These are phyloP conservation scores for Agrochola circellaris DNA, from an alignment of 2,888 invertebrate species.

Conservation along the genomic window DNA sequence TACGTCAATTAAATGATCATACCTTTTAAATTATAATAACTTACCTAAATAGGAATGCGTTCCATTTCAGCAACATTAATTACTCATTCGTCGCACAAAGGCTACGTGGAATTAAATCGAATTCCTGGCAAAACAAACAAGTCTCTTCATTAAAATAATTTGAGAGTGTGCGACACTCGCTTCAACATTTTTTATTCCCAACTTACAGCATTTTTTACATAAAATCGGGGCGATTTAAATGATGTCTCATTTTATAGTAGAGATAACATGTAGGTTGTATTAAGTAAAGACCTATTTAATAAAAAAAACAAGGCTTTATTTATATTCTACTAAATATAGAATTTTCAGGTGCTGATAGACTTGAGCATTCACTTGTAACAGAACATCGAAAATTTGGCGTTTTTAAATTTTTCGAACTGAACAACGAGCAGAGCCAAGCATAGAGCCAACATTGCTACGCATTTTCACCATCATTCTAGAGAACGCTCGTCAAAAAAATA, in stretches of 20 bases:
- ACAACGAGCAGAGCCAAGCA: no score
- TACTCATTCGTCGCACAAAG: constrained; percentile 41
- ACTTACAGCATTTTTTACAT: background rate
- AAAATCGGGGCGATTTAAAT: constrained; percentile 4
- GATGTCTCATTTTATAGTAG: constrained; percentile 2
- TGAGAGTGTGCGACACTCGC: constrained; percentile 41
- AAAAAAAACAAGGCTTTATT: background rate
- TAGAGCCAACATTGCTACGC: no score
- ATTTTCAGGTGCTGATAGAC: background rate
- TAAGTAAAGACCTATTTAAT: no score
- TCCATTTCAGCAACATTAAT: constrained; percentile 33
- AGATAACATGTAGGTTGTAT: background rate
- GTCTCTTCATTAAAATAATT: constrained; percentile 56
- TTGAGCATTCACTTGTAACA: no score
- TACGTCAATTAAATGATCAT: background rate
- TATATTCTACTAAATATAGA: background rate
- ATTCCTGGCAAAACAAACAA: constrained; percentile 34
- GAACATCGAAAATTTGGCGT: no score
- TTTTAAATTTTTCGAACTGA: no score
- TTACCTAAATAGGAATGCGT: background rate
- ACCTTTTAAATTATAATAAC: background rate
- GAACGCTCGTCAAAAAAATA: no score
- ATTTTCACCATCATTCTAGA: no score
- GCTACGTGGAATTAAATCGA: constrained; percentile 43
- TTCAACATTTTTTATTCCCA: constrained; percentile 21